Conservation (phyloP, 2,888 invertebrate species). For the Osedax fenrisi region DNA sequence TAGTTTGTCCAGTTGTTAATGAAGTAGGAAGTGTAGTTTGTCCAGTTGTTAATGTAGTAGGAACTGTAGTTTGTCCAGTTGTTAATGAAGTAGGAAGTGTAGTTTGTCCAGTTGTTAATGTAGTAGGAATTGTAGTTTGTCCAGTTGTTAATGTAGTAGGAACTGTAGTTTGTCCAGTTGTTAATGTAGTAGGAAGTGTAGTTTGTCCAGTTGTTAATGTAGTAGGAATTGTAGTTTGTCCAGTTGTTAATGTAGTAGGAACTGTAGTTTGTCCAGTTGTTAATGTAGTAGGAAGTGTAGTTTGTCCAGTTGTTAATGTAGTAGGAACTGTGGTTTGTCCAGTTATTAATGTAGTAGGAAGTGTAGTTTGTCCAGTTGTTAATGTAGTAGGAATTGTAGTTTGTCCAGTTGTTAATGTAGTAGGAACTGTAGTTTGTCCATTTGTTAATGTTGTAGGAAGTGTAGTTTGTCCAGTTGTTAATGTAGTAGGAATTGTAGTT, state of each 20-base stretch:
- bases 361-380: not conserved
- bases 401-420: not conserved
- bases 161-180: not conserved
- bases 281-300: not conserved
- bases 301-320: not conserved
- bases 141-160: not conserved
- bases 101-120: not conserved
- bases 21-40: not conserved
- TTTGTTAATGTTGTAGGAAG: not conserved
- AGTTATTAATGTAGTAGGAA: not conserved
- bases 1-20: not conserved
- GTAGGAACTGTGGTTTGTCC: not conserved
- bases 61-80: not conserved
- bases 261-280: not conserved
- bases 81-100: not conserved
- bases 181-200: not conserved
- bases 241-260: not conserved
- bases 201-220: not conserved
- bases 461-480: not conserved
- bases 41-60: not conserved
- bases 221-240: not conserved
- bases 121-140: not conserved
- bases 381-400: not conserved
- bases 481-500: too few species aligned
- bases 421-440: not conserved